Evolutionary conservation across 2,797 vertebrate genomes (phyloP).

Genomic region (Limosa lapponica): DNA sequence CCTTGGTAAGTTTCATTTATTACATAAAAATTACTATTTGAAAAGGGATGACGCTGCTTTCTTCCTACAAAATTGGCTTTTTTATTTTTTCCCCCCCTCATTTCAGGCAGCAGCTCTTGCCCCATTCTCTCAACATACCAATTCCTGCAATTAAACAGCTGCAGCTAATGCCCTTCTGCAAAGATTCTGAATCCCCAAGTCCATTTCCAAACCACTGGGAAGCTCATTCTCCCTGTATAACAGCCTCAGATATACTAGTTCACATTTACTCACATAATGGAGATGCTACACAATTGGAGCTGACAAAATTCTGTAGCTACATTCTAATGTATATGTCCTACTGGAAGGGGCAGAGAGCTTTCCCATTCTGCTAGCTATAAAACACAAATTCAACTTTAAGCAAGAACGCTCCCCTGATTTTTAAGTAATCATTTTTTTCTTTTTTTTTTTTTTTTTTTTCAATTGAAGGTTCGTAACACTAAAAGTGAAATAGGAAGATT

Average conservation of each 20-base stretch:
- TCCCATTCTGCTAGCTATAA: not conserved
- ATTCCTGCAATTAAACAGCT: not conserved
- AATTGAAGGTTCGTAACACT: not conserved
- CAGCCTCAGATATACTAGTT: not conserved
- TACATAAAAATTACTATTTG: not conserved
- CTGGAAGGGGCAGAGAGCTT: not conserved
- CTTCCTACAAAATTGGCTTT: not conserved
- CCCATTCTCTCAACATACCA: not conserved
- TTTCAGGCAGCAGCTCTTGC: not conserved
- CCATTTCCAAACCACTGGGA: not conserved
- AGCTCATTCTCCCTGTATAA: not conserved
- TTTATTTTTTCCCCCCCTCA: not conserved
- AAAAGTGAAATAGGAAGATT: not conserved
- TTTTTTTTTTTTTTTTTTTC: fast-evolving
- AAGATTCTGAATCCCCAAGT: not conserved
- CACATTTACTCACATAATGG: not conserved
- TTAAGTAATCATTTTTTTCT: not conserved
- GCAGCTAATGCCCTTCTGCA: not conserved
- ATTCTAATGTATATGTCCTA: not conserved
- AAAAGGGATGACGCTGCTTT: not conserved
- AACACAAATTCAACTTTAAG: not conserved
- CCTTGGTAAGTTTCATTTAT: not conserved
- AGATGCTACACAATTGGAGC: not conserved
- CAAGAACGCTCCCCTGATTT: not conserved
- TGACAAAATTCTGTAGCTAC: not conserved